phyloP scores from a whole-genome alignment of 2,888 invertebrate species.

The Brenthis daphne region DNA sequence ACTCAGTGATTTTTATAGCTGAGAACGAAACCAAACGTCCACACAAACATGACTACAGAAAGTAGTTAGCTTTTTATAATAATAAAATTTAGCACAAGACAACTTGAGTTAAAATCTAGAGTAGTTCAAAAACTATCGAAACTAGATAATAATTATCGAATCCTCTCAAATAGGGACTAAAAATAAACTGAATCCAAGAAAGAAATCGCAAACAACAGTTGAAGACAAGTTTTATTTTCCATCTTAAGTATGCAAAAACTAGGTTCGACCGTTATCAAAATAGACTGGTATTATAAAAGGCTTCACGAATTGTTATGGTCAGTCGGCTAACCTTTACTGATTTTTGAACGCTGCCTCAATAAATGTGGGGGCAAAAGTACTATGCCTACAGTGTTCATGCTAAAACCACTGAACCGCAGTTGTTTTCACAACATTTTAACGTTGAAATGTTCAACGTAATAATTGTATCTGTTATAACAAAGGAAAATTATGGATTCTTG shows the following conservation, averaged over 20 bases:
- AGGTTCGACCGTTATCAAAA: not conserved
- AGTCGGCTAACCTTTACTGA: slow-evolving; percentile 39
- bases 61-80: no score
- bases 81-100: no score
- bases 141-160: slow-evolving; percentile 9
- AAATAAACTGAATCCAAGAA: slow-evolving; percentile 3
- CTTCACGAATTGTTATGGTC: not conserved
- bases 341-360: slow-evolving; percentile 40
- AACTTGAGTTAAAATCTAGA: no score
- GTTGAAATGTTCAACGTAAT: slow-evolving; percentile 43
- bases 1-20: no score
- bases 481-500: slow-evolving; percentile 29
- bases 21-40: no score
- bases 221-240: slow-evolving; percentile 4
- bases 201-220: not conserved
- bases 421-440: slow-evolving; percentile 46
- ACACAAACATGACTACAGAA: no score
- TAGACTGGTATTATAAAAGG: not conserved
- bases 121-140: not conserved
- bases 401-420: slow-evolving; percentile 42
- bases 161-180: not conserved
- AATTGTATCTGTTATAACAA: slow-evolving; percentile 37
- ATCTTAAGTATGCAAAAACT: slow-evolving; percentile 3
- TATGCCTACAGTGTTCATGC: slow-evolving; percentile 42
- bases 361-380: slow-evolving; percentile 37